A percentile compares a stretch with the other conserved stretches of the same genome.
These are phyloP conservation scores for Xylocopa sonorina DNA, from an alignment of 1,140 invertebrate genomes.

Conservation along the genomic window DNA sequence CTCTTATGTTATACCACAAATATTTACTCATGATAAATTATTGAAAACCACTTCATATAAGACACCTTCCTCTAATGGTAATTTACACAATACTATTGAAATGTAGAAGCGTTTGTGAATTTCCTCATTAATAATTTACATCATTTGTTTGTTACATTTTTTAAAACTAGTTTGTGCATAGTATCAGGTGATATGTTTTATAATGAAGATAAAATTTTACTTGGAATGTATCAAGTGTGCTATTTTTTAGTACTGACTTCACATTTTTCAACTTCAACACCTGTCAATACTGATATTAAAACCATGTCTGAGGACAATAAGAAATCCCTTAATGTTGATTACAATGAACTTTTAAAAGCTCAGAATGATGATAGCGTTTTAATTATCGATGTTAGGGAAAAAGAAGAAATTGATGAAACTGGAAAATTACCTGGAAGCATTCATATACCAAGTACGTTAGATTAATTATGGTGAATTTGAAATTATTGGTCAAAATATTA, in stretches of 20 bases:
- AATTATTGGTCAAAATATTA: neutral
- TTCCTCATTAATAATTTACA: neutral
- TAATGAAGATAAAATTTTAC: conserved; percentile 7
- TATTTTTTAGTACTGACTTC: conserved; percentile 43
- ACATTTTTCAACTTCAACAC: conserved; percentile 21
- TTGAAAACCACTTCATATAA: neutral
- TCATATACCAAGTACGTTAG: conserved; percentile 86
- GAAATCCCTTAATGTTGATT: conserved; percentile 66
- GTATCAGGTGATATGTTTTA: neutral
- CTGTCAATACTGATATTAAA: neutral
- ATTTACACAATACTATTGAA: neutral
- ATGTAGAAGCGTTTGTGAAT: too few relatives aligned
- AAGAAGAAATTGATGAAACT: conserved; percentile 85
- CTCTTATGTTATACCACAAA: neutral
- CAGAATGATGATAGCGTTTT: conserved; percentile 74
- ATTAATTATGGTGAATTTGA: neutral
- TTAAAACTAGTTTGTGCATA: neutral
- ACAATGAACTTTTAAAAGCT: conserved; percentile 74
- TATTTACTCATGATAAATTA: neutral
- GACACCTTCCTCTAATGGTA: neutral
- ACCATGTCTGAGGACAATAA: conserved; percentile 32
- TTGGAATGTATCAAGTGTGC: neutral
- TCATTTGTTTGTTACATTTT: neutral
- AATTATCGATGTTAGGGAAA: conserved; percentile 87
- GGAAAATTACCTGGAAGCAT: conserved; percentile 87